These are phyloP conservation scores for Stomatorhinus ivindoensis DNA, from an alignment of 2,113 vertebrate species.

Conservation along the genomic window DNA sequence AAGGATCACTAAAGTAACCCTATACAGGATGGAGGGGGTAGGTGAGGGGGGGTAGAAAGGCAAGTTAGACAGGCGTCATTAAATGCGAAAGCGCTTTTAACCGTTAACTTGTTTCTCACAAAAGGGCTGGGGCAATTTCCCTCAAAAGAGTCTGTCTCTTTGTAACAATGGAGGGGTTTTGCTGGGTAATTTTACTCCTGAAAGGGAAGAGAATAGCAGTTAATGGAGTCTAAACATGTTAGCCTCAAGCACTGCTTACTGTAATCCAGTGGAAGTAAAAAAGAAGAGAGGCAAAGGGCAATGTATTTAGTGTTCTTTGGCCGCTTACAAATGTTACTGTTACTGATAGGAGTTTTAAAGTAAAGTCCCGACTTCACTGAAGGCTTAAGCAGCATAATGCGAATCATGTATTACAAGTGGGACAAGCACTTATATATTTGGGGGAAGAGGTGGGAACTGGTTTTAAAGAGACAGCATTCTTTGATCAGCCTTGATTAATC, in stretches of 20 bases:
- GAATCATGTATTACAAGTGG: background rate
- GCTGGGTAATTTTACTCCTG: conserved; percentile 4
- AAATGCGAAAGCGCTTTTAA: conserved; percentile 18
- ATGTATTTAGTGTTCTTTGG: background rate
- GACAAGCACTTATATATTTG: background rate
- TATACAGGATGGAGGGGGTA: conserved; percentile 86
- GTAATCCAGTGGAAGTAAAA: background rate
- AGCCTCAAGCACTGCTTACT: background rate
- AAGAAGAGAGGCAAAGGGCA: background rate
- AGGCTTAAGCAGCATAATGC: background rate
- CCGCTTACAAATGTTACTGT: background rate
- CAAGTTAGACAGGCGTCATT: conserved; percentile 87
- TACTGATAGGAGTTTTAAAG: background rate
- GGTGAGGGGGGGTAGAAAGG: conserved; percentile 89
- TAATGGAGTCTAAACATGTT: conserved; percentile 6
- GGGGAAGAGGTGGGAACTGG: background rate
- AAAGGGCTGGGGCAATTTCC: conserved; percentile 9
- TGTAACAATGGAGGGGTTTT: background rate
- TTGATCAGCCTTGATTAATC: conserved; percentile 5
- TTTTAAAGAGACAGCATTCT: conserved; percentile 24
- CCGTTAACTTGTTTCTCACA: conserved; percentile 15
- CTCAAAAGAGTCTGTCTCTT: conserved; percentile 16
- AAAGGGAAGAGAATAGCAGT: conserved; percentile 6
- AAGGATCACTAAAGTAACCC: conserved; percentile 99
- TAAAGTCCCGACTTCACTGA: background rate